Conservation (phyloP, 2,888 invertebrate genomes). For the Xestia sexstrigata region DNA sequence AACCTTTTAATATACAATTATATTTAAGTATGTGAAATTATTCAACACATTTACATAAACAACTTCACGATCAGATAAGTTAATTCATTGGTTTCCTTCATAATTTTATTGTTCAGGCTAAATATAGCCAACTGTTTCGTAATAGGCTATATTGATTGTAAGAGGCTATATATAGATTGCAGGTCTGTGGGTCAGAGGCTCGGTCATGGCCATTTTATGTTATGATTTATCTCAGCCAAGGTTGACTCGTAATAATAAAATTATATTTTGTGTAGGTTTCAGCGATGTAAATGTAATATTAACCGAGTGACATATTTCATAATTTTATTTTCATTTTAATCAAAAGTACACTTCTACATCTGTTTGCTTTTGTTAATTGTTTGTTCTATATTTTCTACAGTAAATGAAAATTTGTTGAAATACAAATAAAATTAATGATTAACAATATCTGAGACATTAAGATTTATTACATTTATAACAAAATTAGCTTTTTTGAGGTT, state of each 20-base stretch:
- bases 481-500: neutral
- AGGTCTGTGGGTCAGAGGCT: slow-evolving; percentile 66
- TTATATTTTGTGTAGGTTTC: neutral
- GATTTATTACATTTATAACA: neutral
- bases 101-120: slow-evolving; percentile 47
- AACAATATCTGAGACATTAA: neutral
- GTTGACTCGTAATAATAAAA: slow-evolving; percentile 21
- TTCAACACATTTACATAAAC: slow-evolving; percentile 9
- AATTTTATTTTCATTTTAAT: neutral
- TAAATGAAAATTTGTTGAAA: neutral
- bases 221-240: slow-evolving; percentile 64
- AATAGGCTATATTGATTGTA: slow-evolving; percentile 54
- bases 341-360: neutral
- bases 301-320: neutral
- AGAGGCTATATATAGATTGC: slow-evolving; percentile 57
- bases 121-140: slow-evolving; percentile 49
- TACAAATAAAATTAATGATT: neutral
- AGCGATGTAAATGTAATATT: neutral
- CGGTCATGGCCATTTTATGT: slow-evolving; percentile 63
- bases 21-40: slow-evolving; percentile 3
- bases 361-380: neutral
- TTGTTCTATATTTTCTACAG: neutral
- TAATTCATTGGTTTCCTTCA: slow-evolving; percentile 43
- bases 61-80: slow-evolving; percentile 9
- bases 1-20: neutral